Percentiles rank a stretch among this genome's conserved stretches.
Evolutionary conservation across 1,140 invertebrate species (phyloP).

Genomic region (Sinonovacula constricta): DNA sequence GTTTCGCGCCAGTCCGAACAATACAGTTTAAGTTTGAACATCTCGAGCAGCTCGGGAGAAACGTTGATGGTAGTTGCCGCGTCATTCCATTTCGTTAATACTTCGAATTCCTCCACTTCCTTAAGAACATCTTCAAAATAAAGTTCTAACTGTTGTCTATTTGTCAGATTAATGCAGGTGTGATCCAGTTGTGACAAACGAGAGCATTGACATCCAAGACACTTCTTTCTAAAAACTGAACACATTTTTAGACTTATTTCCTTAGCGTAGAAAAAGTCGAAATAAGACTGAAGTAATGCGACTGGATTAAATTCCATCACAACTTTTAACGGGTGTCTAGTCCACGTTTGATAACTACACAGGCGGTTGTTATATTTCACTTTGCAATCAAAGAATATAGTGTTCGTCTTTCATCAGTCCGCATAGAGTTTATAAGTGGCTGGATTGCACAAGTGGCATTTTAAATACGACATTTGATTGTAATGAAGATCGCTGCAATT

Average conservation of each 20-base stretch:
- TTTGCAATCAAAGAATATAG: no score
- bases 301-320: no score
- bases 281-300: constrained; percentile 8
- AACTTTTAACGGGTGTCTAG: no score
- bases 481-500: no score
- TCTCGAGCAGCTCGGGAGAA: constrained; percentile 3
- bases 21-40: constrained; percentile 23
- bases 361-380: no score
- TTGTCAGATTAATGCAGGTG: constrained; percentile 6
- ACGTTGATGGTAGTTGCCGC: constrained; percentile 2
- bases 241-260: background rate
- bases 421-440: no score
- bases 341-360: no score
- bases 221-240: background rate
- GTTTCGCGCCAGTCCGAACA: constrained; percentile 20
- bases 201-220: background rate
- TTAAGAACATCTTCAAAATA: constrained; percentile 23
- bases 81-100: constrained; percentile 30
- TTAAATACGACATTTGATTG: no score
- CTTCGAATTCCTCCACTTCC: constrained; percentile 1
- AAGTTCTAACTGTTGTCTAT: background rate
- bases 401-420: no score
- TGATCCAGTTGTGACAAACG: background rate
- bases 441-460: no score
- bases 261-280: background rate